Evolutionary conservation across 64 coral and sea anemone species (phyloP).

Genomic region (Actinia equina): DNA sequence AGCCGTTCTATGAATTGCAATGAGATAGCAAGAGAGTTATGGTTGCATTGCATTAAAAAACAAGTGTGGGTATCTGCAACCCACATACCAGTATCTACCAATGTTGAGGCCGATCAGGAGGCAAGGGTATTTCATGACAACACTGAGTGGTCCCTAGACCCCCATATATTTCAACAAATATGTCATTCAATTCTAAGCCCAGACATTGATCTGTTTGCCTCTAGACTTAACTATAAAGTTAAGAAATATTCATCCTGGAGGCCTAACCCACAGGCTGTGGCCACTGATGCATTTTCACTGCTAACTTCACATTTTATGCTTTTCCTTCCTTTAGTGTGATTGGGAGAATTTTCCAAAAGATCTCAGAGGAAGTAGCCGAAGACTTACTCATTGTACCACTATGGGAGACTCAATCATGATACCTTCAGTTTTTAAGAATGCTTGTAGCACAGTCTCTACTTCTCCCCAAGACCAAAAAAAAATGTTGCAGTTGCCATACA

Average conservation of each 20-base stretch:
- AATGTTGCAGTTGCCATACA: slow-evolving; percentile 20
- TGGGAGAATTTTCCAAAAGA: slow-evolving; percentile 7
- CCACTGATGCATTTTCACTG: slow-evolving; percentile 28
- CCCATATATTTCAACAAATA: slow-evolving; percentile 29
- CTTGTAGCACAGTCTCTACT: slow-evolving; percentile 3
- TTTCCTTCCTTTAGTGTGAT: slow-evolving; percentile 43
- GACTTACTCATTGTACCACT: slow-evolving; percentile 26
- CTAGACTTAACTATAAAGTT: slow-evolving; percentile 46
- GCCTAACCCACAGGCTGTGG: slow-evolving; percentile 32
- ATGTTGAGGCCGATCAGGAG: slow-evolving; percentile 43
- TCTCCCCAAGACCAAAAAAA: slow-evolving; percentile 27
- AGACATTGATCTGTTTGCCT: slow-evolving; percentile 60
- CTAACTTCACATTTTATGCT: slow-evolving; percentile 39
- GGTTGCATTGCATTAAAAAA: slow-evolving; percentile 49
- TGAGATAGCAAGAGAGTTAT: slow-evolving; percentile 40
- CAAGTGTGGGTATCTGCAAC: slow-evolving; percentile 48
- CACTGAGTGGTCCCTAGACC: slow-evolving; percentile 46
- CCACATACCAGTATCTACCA: slow-evolving; percentile 56
- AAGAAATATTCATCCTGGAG: slow-evolving; percentile 45
- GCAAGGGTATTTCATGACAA: slow-evolving; percentile 34
- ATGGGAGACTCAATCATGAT: slow-evolving; percentile 43
- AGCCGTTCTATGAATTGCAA: slow-evolving; percentile 39
- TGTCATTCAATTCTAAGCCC: slow-evolving; percentile 2
- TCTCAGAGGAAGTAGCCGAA: slow-evolving; percentile 9
- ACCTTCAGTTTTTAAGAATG: slow-evolving; percentile 23